Base-by-base conservation (phyloP, 2,888 invertebrate species). In the Diaphora mendica region DNA sequence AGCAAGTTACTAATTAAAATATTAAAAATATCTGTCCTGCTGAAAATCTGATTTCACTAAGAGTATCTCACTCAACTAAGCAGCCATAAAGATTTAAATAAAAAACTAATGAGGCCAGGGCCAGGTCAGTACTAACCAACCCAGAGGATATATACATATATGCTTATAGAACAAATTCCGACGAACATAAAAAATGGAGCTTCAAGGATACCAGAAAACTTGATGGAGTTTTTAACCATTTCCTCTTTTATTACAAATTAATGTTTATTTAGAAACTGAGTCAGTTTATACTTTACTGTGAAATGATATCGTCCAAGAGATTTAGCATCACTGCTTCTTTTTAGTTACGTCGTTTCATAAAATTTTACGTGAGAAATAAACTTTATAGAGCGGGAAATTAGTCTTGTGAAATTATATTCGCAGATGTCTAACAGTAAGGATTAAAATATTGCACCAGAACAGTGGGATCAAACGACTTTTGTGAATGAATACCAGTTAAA, bases 401-500 rank as follows among this genome's bases (percentile, higher is more conserved):
- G 62, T 8, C 55, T 51, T 39, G 35, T n/a, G 30, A 30, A 62
- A 62, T 30, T 62, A 17, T 33, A n/a, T 68, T 55, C 13, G 23
- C 42, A 70, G 42, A 70, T 70, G 44, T 70, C 30, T 44, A 42
- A 23, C 44, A 70, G 44, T 42, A n/a, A 42, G 70, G 39, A 62
- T 64, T 69, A 39, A 76, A 77, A 65, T 69, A 73, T 77, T 82
- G 73, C 75, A 79, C 73, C 72, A 67, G 64, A 64, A 44, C 33
- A 81, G 75, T 79, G 75, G 65, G 77, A 82, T 85, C 74, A 82
- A 79, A 81, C 62, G 26, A 79, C 77, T 83, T 82, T 83, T 82
- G 82, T 83, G 83, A 86, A 86, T 83, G 79, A 77, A 79, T 71
- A 75, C 76, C 77, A 81, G 80, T 85, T 77, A 85, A 89, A 86